Conservation (phyloP, 2,888 invertebrate genomes). For the Oscheius sp. region DNA sequence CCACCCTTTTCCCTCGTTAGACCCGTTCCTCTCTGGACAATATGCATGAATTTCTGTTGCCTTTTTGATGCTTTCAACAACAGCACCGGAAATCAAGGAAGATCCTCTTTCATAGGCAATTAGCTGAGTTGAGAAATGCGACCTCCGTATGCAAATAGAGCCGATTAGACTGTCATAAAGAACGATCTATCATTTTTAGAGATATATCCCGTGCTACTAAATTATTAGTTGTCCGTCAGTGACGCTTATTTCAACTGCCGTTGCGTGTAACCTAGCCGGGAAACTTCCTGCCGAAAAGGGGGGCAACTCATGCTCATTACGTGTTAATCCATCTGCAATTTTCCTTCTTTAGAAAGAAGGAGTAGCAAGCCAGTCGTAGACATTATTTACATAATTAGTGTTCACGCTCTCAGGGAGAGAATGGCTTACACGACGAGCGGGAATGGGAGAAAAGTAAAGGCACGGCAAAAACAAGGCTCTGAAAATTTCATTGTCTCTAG, state of each 20-base stretch:
- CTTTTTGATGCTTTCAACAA: neutral
- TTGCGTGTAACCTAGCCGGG: constrained; percentile 12
- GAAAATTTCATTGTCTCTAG: neutral
- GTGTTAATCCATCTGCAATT: constrained; percentile 17
- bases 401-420: constrained; percentile 18
- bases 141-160: constrained; percentile 21
- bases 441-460: neutral
- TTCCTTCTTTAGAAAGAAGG: constrained; percentile 4
- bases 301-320: constrained; percentile 26
- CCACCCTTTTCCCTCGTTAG: neutral
- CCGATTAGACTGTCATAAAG: neutral
- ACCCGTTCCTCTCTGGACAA: too few relatives aligned
- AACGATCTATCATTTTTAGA: neutral
- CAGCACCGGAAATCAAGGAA: constrained; percentile 20
- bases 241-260: constrained; percentile 6
- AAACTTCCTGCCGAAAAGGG: neutral
- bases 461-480: neutral
- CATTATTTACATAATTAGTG: constrained; percentile 35
- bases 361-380: constrained; percentile 7
- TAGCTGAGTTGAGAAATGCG: constrained; percentile 14
- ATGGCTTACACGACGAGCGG: constrained; percentile 12
- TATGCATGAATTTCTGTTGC: neutral
- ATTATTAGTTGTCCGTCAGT: neutral
- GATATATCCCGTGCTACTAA: neutral
- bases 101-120: constrained; percentile 33